phyloP scores from a whole-genome alignment of 2,888 invertebrate genomes.

The Alcis repandata region DNA sequence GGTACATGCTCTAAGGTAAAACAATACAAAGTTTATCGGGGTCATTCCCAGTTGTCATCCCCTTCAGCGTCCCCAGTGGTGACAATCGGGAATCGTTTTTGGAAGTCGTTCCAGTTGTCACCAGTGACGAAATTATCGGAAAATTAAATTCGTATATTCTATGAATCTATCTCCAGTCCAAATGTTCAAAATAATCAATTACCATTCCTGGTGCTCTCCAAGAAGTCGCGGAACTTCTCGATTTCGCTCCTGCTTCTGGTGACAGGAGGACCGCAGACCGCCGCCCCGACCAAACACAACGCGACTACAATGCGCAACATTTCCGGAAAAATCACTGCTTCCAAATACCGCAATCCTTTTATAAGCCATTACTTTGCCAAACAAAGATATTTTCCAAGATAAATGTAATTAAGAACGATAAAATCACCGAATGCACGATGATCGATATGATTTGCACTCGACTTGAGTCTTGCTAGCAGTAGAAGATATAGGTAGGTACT shows the following conservation, averaged over 20 bases:
- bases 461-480: neutral
- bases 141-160: no score
- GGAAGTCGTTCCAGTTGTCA: no score
- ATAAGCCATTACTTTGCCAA: constrained; percentile 14
- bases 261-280: constrained; percentile 54
- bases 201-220: constrained; percentile 62
- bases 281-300: constrained; percentile 53
- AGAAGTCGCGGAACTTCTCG: constrained; percentile 57
- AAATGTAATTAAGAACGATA: constrained; percentile 25
- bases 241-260: constrained; percentile 58
- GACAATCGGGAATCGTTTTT: no score
- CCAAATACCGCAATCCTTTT: constrained; percentile 5
- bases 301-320: constrained; percentile 53
- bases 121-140: no score
- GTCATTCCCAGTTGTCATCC: no score
- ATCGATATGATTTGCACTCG: constrained; percentile 7
- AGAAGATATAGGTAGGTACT: neutral
- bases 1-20: no score
- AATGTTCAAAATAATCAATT: constrained; percentile 7
- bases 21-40: no score
- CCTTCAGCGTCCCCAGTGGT: no score
- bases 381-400: constrained; percentile 2
- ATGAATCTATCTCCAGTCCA: neutral
- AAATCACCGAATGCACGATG: constrained; percentile 6
- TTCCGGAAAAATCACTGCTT: constrained; percentile 11